Percentiles rank a stretch among this genome's conserved stretches.
These are phyloP conservation scores for Acronicta psi DNA, from an alignment of 2,888 invertebrate species.

Conservation along the genomic window DNA sequence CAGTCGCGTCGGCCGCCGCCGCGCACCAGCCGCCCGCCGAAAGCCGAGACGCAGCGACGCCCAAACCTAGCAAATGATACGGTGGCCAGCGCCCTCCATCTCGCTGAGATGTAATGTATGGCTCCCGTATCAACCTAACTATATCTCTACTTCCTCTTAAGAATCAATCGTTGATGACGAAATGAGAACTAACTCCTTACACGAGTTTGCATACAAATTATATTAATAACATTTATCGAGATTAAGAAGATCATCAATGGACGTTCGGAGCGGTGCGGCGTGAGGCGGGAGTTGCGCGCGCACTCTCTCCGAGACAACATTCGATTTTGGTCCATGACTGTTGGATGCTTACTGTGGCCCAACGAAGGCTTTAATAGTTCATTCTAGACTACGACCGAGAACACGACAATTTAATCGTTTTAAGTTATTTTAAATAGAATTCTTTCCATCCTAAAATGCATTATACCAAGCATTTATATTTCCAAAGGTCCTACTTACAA, in stretches of 20 bases:
- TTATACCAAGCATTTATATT: not conserved
- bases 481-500: too few relatives aligned
- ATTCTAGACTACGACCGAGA: slow-evolving; percentile 78
- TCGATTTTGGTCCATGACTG: slow-evolving; percentile 90
- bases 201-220: slow-evolving; percentile 66
- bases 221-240: slow-evolving; percentile 79
- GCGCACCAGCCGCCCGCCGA: slow-evolving; percentile 81
- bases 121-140: slow-evolving; percentile 36
- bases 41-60: slow-evolving; percentile 88
- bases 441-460: slow-evolving; percentile 7
- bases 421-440: slow-evolving; percentile 43
- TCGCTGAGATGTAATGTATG: slow-evolving; percentile 55
- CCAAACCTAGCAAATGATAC: slow-evolving; percentile 82
- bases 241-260: slow-evolving; percentile 88
- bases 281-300: slow-evolving; percentile 83
- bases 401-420: slow-evolving; percentile 68
- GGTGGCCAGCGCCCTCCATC: slow-evolving; percentile 79
- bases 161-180: slow-evolving; percentile 42
- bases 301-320: slow-evolving; percentile 84
- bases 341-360: slow-evolving; percentile 86
- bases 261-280: slow-evolving; percentile 80
- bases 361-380: slow-evolving; percentile 87
- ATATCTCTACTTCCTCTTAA: slow-evolving; percentile 40
- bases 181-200: slow-evolving; percentile 38
- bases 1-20: slow-evolving; percentile 77